Percentiles rank a stretch among this genome's conserved stretches.
Conservation (phyloP, 2,113 vertebrate genomes). For the Lampris incognitus region DNA sequence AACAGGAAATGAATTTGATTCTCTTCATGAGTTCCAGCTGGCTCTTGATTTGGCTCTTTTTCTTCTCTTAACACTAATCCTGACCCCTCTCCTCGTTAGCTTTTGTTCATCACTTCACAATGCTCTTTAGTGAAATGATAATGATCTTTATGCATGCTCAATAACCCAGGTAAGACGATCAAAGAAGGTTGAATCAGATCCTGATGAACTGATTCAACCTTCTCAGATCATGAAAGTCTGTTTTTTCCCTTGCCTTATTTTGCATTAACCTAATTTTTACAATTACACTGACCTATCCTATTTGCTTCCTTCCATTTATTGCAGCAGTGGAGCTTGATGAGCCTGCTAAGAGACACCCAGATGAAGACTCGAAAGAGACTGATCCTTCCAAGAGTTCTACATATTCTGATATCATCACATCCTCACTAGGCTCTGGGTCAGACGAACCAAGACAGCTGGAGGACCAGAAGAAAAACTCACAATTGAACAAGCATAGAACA, state of each 20-base stretch:
- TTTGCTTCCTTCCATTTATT: constrained; percentile 51
- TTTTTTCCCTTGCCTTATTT: constrained; percentile 7
- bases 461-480: constrained; percentile 22
- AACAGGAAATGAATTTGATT: too few species aligned
- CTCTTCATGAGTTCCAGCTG: not conserved
- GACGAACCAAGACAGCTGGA: constrained; percentile 7
- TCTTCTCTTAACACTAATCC: not conserved
- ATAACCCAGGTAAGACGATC: too few species aligned
- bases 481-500: constrained; percentile 37
- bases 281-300: constrained; percentile 4
- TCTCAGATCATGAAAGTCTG: too few species aligned
- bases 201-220: too few species aligned
- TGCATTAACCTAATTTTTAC: not conserved
- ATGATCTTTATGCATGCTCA: too few species aligned
- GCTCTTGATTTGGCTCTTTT: not conserved
- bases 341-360: constrained; percentile 40
- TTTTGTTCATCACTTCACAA: not conserved
- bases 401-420: constrained; percentile 30
- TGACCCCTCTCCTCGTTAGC: not conserved
- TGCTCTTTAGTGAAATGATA: not conserved
- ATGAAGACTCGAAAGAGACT: constrained; percentile 41
- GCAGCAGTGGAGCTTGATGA: constrained; percentile 69
- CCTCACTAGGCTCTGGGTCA: constrained; percentile 15
- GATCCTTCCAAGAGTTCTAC: constrained; percentile 9
- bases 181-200: too few species aligned